phyloP scores from a whole-genome alignment of 2,888 invertebrate genomes.

The Balanococcus diminutus region DNA sequence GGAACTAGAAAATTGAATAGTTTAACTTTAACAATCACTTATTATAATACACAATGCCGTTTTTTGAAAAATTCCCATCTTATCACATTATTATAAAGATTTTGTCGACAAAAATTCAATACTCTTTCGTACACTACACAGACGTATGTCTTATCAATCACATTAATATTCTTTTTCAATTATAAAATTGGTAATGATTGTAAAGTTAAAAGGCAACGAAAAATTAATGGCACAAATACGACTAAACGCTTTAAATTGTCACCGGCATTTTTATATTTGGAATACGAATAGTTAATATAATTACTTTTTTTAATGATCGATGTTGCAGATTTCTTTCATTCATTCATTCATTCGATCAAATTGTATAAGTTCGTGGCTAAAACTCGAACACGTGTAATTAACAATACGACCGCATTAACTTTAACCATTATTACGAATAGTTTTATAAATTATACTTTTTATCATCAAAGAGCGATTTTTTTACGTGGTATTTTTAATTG shows the following conservation, averaged over 20 bases:
- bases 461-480: constrained; percentile 13
- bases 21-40: constrained; percentile 33
- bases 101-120: background rate
- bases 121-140: background rate
- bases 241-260: background rate
- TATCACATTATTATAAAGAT: background rate
- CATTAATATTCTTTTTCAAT: background rate
- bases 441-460: background rate
- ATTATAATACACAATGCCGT: background rate
- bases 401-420: background rate
- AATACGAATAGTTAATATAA: background rate
- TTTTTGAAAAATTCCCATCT: too few relatives aligned
- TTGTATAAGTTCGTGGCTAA: background rate
- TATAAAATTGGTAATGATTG: constrained; percentile 33
- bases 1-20: constrained; percentile 41
- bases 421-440: background rate
- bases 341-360: background rate
- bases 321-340: background rate
- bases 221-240: constrained; percentile 33
- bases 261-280: too few relatives aligned
- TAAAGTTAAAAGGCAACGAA: background rate
- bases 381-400: background rate
- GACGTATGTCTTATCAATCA: background rate
- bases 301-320: background rate
- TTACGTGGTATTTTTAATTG: constrained; percentile 25